phyloP scores from a whole-genome alignment of 2,113 vertebrate species.

The Bubalus kerabau region DNA sequence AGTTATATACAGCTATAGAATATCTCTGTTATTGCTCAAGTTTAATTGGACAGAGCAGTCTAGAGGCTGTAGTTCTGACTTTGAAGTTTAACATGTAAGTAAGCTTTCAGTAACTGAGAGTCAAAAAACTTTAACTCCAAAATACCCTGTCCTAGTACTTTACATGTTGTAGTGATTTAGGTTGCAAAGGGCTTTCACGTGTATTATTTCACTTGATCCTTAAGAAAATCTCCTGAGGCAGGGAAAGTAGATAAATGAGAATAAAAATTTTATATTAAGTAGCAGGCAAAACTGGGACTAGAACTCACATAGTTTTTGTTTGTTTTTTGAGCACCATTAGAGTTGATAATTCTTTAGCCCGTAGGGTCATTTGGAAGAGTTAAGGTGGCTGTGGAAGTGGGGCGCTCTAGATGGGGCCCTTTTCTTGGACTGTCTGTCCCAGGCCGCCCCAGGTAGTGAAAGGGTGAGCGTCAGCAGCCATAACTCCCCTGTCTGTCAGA shows the following conservation, averaged over 20 bases:
- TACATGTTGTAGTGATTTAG: not conserved
- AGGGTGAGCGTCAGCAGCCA: not conserved
- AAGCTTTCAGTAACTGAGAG: not conserved
- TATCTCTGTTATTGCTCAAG: not conserved
- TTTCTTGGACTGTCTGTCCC: not conserved
- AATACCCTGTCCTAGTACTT: not conserved
- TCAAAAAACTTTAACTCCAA: not conserved
- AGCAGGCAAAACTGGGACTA: not conserved
- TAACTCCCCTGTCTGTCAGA: not conserved
- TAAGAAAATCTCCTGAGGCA: not conserved
- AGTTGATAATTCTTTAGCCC: not conserved
- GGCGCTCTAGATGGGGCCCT: not conserved
- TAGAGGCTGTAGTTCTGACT: not conserved
- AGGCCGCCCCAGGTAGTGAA: not conserved
- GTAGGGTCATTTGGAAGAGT: not conserved
- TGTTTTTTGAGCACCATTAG: not conserved
- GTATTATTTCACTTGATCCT: not conserved
- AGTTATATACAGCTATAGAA: not conserved
- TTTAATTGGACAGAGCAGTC: not conserved
- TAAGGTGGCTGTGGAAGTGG: not conserved
- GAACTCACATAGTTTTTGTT: not conserved
- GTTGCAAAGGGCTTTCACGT: not conserved
- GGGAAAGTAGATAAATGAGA: not conserved
- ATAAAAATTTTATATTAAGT: not conserved
- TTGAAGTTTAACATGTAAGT: not conserved